Evolutionary conservation across 2,113 vertebrate species (phyloP).

Genomic region (Reinhardtius hippoglossoides): DNA sequence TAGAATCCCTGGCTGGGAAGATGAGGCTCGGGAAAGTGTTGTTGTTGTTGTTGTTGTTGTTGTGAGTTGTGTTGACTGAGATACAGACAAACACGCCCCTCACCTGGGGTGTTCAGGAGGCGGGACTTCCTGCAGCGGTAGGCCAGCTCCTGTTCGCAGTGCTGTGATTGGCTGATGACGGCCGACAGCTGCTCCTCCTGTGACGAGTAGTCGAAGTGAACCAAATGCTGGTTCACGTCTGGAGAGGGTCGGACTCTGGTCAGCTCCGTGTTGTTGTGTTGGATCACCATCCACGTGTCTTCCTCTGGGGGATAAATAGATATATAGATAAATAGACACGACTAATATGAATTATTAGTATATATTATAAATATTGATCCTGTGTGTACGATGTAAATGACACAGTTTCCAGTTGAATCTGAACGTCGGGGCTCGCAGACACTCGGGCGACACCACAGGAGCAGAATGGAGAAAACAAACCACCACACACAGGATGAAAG

Average conservation of each 20-base stretch:
- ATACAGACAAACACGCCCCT: background rate
- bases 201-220: slow-evolving; percentile 88
- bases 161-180: slow-evolving; percentile 87
- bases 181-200: slow-evolving; percentile 88
- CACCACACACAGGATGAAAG: background rate
- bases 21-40: too few relatives aligned
- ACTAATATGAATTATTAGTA: too few relatives aligned
- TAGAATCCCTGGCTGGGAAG: too few relatives aligned
- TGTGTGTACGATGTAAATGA: too few relatives aligned
- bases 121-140: slow-evolving; percentile 96
- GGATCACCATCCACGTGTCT: slow-evolving; percentile 89
- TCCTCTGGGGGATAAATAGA: slow-evolving; percentile 67
- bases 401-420: too few relatives aligned
- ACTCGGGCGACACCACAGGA: background rate
- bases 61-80: too few relatives aligned
- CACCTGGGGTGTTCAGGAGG: slow-evolving; percentile 89
- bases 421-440: too few relatives aligned
- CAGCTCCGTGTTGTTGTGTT: slow-evolving; percentile 92
- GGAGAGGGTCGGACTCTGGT: slow-evolving; percentile 85
- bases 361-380: too few relatives aligned
- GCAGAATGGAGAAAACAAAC: background rate
- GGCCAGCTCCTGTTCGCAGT: slow-evolving; percentile 92
- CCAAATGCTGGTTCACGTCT: slow-evolving; percentile 76
- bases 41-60: too few relatives aligned
- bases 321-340: background rate